Percentiles rank a stretch among this genome's conserved stretches.
phyloP scores from a whole-genome alignment of 2,888 invertebrate genomes.

The Drosophila picticornis region DNA sequence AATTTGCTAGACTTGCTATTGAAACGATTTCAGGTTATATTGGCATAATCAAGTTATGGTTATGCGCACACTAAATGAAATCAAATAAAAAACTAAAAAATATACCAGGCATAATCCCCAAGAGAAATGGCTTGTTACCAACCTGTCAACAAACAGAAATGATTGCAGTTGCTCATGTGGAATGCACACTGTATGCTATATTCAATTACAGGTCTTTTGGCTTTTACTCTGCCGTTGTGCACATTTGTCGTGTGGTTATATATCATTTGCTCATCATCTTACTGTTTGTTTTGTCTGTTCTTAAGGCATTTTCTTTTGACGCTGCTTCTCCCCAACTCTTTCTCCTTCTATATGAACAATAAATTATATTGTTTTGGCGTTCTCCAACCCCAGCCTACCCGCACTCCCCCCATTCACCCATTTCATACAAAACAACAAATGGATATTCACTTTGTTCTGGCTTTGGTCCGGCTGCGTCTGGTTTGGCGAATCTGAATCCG shows the following conservation, averaged over 20 bases:
- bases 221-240: slow-evolving; percentile 45
- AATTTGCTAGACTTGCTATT: not conserved
- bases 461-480: slow-evolving; percentile 31
- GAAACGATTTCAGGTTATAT: not conserved
- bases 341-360: slow-evolving; percentile 58
- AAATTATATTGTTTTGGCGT: slow-evolving; percentile 66
- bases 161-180: not conserved
- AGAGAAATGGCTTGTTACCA: not conserved
- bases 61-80: not conserved
- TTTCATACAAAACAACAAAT: slow-evolving; percentile 32
- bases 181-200: slow-evolving; percentile 17
- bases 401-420: not conserved
- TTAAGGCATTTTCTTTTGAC: slow-evolving; percentile 10
- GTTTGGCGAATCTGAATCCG: slow-evolving; percentile 11
- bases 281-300: slow-evolving; percentile 17
- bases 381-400: not conserved
- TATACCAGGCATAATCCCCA: not conserved
- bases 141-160: not conserved
- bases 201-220: slow-evolving; percentile 34
- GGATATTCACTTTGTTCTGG: slow-evolving; percentile 56
- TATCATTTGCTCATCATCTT: slow-evolving; percentile 47
- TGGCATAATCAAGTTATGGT: not conserved
- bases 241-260: slow-evolving; percentile 44
- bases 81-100: not conserved
- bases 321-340: slow-evolving; percentile 9